phyloP scores from a whole-genome alignment of 2,888 invertebrate genomes.

The Campoplex nolae region DNA sequence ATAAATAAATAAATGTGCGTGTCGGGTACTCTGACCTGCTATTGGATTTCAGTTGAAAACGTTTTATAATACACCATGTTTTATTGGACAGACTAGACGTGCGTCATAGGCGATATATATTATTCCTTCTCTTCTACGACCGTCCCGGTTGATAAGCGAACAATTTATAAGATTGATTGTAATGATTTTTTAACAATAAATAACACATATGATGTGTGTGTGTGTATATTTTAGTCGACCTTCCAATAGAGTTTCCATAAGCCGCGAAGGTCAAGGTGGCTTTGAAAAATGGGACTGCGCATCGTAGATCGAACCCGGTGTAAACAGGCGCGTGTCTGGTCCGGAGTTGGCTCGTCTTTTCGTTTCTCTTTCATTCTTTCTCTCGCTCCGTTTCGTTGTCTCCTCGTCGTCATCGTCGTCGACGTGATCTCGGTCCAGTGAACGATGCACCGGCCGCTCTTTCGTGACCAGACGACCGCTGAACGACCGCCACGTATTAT shows the following conservation, averaged over 20 bases:
- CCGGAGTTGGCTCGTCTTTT: conserved; percentile 53
- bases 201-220: background rate
- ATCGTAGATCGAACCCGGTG: conserved; percentile 59
- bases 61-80: no score
- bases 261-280: conserved; percentile 69
- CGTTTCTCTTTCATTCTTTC: conserved; percentile 30
- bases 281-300: conserved; percentile 69
- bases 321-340: conserved; percentile 65
- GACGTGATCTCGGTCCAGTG: conserved; percentile 60
- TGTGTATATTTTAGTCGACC: background rate
- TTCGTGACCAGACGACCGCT: conserved; percentile 59
- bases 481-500: conserved; percentile 62
- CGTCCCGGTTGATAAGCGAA: background rate
- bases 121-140: no score
- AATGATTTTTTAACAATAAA: background rate
- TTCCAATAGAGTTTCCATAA: conserved; percentile 50
- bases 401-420: conserved; percentile 47
- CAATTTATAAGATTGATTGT: background rate
- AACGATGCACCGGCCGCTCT: conserved; percentile 55
- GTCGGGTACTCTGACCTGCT: background rate
- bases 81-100: no score
- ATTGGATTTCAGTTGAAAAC: background rate
- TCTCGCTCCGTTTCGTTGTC: conserved; percentile 19
- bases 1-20: background rate
- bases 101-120: no score